Evolutionary conservation across 2,888 invertebrate genomes (phyloP), one percentile per base, ranked within the genome.

Genomic region (Stenotaenia linearis): DNA sequence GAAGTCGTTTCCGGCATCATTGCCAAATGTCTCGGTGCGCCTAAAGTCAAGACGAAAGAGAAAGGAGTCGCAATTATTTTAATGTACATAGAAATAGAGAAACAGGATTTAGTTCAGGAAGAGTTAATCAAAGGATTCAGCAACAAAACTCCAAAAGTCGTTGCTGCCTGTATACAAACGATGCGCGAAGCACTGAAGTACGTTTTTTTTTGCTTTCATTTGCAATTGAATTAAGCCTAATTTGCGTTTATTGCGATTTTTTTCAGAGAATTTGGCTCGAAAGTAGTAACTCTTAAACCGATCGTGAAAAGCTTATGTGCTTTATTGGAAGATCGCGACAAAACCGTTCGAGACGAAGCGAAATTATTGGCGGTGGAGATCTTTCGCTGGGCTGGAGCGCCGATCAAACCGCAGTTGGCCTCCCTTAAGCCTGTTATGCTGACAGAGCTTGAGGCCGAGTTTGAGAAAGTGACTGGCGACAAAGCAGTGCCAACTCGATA

Each of bases 21-120:
- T 0, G 89, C 92, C 78, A 98, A 98, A 88, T 97, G 97, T 85
- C 91, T 98, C 82, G 96, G 95, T 35, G 95, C 97, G 1, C 92
- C 95, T 1, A 95, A 92, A 88, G 91, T 93, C 5, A 96, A 93
- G 87, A 97, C 97, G 9, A 95, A 93, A 86, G 98, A 98, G 82
- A 89, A 96, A 75, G 93, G 96, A 0, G 89, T 93, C 80, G 97
- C 97, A 88, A 90, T 98, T 81, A 91, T 92, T 5, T 88, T 98
- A 80, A 95, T 97, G 94, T 97, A 94, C 86, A 90, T 98, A 82
- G 98, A 98, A 89, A 95, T 97, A 84, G 98, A 98, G 85, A 97
- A 96, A 85, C 93, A 94, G 81, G 98, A 98, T 82, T 87, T 91
- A 12, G 95, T 96, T 0, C 89, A 92, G 83, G 98, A 98, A 82